phyloP scores from a whole-genome alignment of 2,113 vertebrate genomes.

The Ceyx margarethae region DNA sequence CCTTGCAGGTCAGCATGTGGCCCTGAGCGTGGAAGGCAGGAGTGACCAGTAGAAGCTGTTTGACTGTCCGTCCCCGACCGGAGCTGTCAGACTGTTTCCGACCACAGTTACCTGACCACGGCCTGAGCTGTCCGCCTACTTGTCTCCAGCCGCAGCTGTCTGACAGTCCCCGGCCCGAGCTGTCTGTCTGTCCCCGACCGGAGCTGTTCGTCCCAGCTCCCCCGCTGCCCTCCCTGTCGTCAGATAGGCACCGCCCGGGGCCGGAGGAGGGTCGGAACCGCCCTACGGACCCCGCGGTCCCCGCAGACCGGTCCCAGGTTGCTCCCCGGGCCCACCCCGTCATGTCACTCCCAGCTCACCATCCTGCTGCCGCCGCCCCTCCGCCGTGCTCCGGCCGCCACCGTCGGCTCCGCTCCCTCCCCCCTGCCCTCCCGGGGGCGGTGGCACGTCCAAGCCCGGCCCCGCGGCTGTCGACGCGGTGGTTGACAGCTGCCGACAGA shows the following conservation, averaged over 20 bases:
- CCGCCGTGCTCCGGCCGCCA: background rate
- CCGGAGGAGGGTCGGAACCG: background rate
- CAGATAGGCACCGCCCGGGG: background rate
- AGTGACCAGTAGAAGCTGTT: background rate
- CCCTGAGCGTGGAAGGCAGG: background rate
- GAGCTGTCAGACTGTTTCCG: background rate
- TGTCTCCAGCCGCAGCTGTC: background rate
- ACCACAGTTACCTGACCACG: background rate
- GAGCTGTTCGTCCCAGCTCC: background rate
- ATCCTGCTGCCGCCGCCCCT: background rate
- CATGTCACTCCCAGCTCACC: background rate
- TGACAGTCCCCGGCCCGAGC: too few species aligned
- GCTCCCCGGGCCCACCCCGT: too few species aligned
- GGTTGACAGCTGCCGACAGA: background rate
- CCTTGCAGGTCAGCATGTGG: accelerated
- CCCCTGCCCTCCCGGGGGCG: background rate
- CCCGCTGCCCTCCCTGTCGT: background rate
- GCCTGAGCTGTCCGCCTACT: background rate
- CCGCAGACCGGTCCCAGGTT: background rate
- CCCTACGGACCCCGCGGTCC: background rate
- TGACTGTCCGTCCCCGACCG: background rate
- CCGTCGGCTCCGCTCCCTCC: background rate
- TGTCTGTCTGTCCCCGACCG: too few species aligned
- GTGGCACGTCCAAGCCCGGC: background rate
- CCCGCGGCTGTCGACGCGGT: background rate